A percentile compares a stretch with the other conserved stretches of the same genome.
phyloP scores from a whole-genome alignment of 2,888 invertebrate species.

The Pseudococcus viburni region DNA sequence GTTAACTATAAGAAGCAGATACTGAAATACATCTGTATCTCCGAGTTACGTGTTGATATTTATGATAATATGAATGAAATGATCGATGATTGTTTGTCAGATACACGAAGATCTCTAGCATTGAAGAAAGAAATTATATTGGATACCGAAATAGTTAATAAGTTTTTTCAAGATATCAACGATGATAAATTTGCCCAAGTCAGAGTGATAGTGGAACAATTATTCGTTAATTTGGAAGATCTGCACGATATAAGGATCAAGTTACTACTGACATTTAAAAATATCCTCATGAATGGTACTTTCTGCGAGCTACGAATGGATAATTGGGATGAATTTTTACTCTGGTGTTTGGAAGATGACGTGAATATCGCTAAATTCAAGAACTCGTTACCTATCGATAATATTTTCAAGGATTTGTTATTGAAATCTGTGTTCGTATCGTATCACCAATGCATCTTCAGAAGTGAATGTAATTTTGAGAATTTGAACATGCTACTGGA shows the following conservation, averaged over 20 bases:
- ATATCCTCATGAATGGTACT: not conserved
- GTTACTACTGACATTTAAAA: not conserved
- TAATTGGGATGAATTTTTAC: not conserved
- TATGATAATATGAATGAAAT: not conserved
- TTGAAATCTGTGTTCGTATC: not conserved
- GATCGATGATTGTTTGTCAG: not conserved
- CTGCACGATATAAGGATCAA: not conserved
- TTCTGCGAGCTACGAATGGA: not conserved
- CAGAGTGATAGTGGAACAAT: not conserved
- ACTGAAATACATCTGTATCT: not conserved
- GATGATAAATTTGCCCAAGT: not conserved
- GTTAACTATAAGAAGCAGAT: not conserved
- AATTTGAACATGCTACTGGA: not conserved
- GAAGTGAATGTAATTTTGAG: not conserved
- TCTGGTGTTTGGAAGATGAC: not conserved
- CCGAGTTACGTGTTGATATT: not conserved
- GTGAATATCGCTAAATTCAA: not conserved
- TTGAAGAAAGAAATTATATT: not conserved
- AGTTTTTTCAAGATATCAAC: not conserved
- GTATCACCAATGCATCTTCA: not conserved
- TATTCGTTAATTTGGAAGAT: not conserved
- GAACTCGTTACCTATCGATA: not conserved
- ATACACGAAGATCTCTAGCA: not conserved
- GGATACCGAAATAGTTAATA: not conserved
- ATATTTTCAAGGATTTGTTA: not conserved